phyloP scores from a whole-genome alignment of 2,113 vertebrate genomes.

The Bufo bufo region DNA sequence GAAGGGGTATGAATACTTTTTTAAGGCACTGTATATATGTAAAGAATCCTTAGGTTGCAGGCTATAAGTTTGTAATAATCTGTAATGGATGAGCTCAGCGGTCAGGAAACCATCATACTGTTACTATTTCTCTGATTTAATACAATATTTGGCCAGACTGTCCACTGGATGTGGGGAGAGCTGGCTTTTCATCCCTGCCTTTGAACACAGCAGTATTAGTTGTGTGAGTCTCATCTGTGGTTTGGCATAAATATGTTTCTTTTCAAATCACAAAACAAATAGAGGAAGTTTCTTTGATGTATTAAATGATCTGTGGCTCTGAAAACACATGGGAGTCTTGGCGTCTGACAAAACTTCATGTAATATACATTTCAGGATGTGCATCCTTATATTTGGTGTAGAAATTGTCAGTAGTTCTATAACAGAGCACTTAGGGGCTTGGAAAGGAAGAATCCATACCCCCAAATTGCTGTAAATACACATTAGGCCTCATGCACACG shows the following conservation, averaged over 20 bases:
- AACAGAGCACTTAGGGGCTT: background rate
- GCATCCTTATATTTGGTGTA: slow-evolving; percentile 4
- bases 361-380: slow-evolving; percentile 44
- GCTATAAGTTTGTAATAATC: background rate
- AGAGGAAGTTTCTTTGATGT: slow-evolving; percentile 45
- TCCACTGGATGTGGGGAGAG: background rate
- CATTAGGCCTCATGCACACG: too few relatives aligned
- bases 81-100: background rate
- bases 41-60: background rate
- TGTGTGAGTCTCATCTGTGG: slow-evolving; percentile 7
- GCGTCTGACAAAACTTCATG: background rate
- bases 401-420: slow-evolving; percentile 4
- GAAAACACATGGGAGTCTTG: slow-evolving; percentile 28
- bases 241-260: slow-evolving; percentile 19
- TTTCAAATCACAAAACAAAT: slow-evolving; percentile 38
- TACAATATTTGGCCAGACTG: slow-evolving; percentile 17
- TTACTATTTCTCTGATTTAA: background rate
- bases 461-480: background rate
- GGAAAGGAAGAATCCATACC: background rate
- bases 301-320: slow-evolving; percentile 1
- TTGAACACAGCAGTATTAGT: slow-evolving; percentile 46
- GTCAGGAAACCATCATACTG: background rate
- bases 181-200: background rate
- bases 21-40: background rate
- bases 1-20: too few relatives aligned